Base-by-base conservation (phyloP, 2,113 vertebrate species). In the Paradoxurus hermaphroditus region DNA sequence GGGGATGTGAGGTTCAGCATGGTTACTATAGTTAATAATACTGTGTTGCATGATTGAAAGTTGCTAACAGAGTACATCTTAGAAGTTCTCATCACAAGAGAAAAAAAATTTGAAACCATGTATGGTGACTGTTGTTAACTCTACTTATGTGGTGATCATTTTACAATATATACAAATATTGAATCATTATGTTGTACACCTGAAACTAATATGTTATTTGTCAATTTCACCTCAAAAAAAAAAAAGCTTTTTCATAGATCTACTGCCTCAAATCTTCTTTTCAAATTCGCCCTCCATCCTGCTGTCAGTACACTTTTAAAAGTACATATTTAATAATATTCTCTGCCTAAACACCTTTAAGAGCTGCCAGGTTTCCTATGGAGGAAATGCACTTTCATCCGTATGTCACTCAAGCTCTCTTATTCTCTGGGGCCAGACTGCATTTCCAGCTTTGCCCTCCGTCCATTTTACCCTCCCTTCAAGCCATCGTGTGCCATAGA, bases 231-330 rank as follows among this genome's bases (percentile, higher is more conserved):
- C 41, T 81, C 34, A 51, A 82, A 41, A 4, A 16, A 77, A 59
- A 72, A 72, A 72, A 72, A 36, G 14, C 19, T 34, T 70, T 36
- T 41, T 88, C 18, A n/a, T 56, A n/a, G 12, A 77, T 95, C 68
- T 92, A 5, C 51, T 12, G 53, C 86, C 56, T 75, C 56, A 14
- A 63, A 19, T n/a, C 27, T 86, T 78, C 78, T 91, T 88, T 88
- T 92, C 62, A 70, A 75, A 62, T 63, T 95, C 59, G 46, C 39
- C 36, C 44, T 95, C 51, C 29, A 53, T 73, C 18, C 59, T 81
- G 12, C 67, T 94, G 10, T 65, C 39, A 85, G 49, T 91, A 93
- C 41, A 83, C 51, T 79, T 91, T 93, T 79, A 6, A 94, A 96
- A 91, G 63, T 19, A n/a, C 8, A 2, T 63, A 56, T 73, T 81